Base-by-base conservation (phyloP, 1,140 invertebrate genomes). In the Thaumatotibia leucotreta region DNA sequence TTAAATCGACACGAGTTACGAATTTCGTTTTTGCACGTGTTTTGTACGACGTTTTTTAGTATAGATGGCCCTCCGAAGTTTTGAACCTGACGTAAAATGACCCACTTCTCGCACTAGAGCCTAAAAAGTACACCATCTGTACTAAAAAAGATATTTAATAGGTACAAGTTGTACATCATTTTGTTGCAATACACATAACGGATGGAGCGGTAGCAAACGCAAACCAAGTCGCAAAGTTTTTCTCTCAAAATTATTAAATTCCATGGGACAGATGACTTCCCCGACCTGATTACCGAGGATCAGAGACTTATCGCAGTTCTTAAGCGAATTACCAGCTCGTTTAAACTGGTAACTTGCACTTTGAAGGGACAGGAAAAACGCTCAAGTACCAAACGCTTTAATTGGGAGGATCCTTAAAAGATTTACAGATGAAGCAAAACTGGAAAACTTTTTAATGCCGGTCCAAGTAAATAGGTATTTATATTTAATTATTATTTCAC, bases 181-280 rank as follows among this genome's bases (percentile, higher is more conserved):
- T 31, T 31, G 9, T 4, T 31, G 5, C 29, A 11, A 35, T 8
- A 11, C 8, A 11, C 14, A 39, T 4, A 5, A 11, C 14, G 4
- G 11, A 33, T 33, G 32, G 3, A 35, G 1, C 14, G 6, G 17
- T 17, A 45, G 4, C 17, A 0, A 45, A 45, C 8, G 20, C 20
- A n/a, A 5, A 39, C n/a, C n/a, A 35, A 35, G n/a, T 6, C 17
- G 39, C 35, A 17, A 45, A 45, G 14, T 45, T 45, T 45, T 45
- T 45, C 39, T 45, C 14, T 45, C 35, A 27, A 49, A 65, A 67
- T 67, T 63, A 71, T 67, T 71, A 65, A 71, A 71, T 67, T 71
- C 63, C 66, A 65, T 27, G 54, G 65, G 63, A 67, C 66, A 32
- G 35, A 45, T 17, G 39, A 20, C 17, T 45, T 45, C 17, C 14